Base-by-base conservation (phyloP, 2,888 invertebrate genomes). In the Gandaritis pyraliata region DNA sequence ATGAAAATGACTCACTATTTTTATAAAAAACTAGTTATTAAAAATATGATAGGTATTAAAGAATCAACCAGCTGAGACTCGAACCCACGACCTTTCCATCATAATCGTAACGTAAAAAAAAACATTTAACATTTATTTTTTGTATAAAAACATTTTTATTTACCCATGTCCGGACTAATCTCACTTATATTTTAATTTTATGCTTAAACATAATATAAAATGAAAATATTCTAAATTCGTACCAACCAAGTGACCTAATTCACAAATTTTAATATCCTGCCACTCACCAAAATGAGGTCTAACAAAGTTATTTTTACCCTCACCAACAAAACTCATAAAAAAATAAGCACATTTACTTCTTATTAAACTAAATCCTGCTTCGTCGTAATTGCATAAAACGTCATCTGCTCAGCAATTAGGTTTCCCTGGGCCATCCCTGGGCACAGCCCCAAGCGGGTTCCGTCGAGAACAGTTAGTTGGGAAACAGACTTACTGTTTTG, bases 361-460 rank as follows among this genome's bases (percentile, higher is more conserved):
- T 61, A 68, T 71, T 69, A 52, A 63, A 58, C 41, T 55, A 58
- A 72, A 70, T 68, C 48, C 58, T 41, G 36, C 43, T 47, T 47
- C 47, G 38, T 16, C 43, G 61, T 81, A 79, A 84, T 78, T 78
- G 76, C 72, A 80, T 78, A 74, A 81, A 79, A 75, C 75, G 74
- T 80, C 83, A 77, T 77, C 78, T 71, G 73, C 75, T 74, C 72
- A 73, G 77, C 72, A 73, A 73, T 73, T 74, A 76, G 66, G 70
- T 68, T 64, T 72, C 71, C 66, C 52, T 69, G 69, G 71, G 71
- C 76, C 68, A 64, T 72, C 71, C 66, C 52, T 69, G 69, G 71
- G 71, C 76, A 74, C 77, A 71, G 76, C 64, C 68, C 63, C 72
- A 66, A 65, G 72, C 65, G 62, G 73, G 67, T 72, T 72, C 77